These are phyloP conservation scores for Choreutis nemorana DNA, from an alignment of 2,888 invertebrate species.

Conservation along the genomic window DNA sequence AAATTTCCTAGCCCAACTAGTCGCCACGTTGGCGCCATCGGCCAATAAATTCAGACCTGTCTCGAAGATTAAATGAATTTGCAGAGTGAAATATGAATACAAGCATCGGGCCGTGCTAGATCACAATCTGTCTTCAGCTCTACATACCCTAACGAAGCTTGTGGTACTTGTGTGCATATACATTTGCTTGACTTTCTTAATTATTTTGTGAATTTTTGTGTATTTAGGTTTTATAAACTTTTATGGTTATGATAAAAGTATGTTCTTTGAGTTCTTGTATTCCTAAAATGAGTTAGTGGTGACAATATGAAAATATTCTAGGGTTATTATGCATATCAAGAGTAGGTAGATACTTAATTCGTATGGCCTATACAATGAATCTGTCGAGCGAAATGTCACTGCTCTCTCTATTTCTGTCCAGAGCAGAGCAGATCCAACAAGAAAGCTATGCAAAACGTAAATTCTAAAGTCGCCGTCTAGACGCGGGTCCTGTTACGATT, in stretches of 20 bases:
- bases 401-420: slow-evolving; percentile 56
- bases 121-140: slow-evolving; percentile 43
- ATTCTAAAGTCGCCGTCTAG: slow-evolving; percentile 60
- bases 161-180: slow-evolving; percentile 16
- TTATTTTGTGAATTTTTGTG: no score
- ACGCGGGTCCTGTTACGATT: slow-evolving; percentile 51
- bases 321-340: no score
- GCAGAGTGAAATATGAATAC: slow-evolving; percentile 52
- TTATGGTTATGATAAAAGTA: no score
- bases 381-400: slow-evolving; percentile 48
- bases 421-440: slow-evolving; percentile 47
- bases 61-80: slow-evolving; percentile 54
- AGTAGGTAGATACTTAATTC: no score
- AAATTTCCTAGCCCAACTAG: slow-evolving; percentile 45
- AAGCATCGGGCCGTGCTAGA: slow-evolving; percentile 46
- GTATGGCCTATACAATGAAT: no score
- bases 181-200: slow-evolving; percentile 29
- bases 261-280: no score
- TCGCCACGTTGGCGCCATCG: slow-evolving; percentile 53
- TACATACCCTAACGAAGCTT: no score
- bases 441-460: slow-evolving; percentile 58
- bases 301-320: no score
- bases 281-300: no score
- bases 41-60: slow-evolving; percentile 62
- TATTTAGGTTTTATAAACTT: no score